A percentile compares a stretch with the other conserved stretches of the same genome.
phyloP scores from a whole-genome alignment of 2,113 vertebrate species.

The Crotalus viridis region DNA sequence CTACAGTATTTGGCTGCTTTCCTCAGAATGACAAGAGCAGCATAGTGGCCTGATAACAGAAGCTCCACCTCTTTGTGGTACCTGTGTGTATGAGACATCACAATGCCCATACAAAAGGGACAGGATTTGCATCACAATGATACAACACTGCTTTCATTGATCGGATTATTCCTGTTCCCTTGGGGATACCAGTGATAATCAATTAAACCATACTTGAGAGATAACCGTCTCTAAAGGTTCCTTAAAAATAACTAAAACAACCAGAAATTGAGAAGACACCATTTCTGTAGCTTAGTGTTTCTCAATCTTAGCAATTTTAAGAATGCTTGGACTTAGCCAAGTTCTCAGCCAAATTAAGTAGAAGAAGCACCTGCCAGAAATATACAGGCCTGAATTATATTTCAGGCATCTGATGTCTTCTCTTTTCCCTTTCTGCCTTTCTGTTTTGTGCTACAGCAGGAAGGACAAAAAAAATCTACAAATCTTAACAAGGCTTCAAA shows the following conservation, averaged over 20 bases:
- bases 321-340: neutral
- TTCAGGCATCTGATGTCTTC: neutral
- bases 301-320: too few relatives aligned
- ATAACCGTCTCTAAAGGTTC: neutral
- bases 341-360: neutral
- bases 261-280: neutral
- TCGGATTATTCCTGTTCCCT: neutral
- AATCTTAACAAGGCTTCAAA: neutral
- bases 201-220: neutral
- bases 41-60: neutral
- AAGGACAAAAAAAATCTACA: neutral
- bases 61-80: neutral
- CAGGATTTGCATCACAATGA: neutral
- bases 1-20: too few relatives aligned
- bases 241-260: neutral
- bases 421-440: neutral
- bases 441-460: neutral
- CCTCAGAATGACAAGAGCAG: neutral
- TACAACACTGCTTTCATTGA: neutral
- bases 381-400: neutral
- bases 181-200: neutral
- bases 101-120: neutral
- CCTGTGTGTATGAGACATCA: neutral
- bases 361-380: neutral
- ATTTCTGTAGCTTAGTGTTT: neutral